phyloP scores from a whole-genome alignment of 2,888 invertebrate species.

The Leistus spinibarbis region DNA sequence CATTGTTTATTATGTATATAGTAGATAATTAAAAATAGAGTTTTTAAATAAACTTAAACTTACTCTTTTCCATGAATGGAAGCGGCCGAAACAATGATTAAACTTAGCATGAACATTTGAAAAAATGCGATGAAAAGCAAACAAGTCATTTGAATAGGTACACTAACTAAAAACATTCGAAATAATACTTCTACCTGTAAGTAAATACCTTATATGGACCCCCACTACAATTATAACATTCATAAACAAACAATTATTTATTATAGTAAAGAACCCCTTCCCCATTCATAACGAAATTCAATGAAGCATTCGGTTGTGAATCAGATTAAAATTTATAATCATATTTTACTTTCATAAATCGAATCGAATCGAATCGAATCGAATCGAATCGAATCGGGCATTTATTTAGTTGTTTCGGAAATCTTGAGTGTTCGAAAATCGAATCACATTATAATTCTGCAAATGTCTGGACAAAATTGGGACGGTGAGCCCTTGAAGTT shows the following conservation, averaged over 20 bases:
- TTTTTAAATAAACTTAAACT: no score
- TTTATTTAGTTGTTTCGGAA: no score
- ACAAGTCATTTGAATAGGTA: neutral
- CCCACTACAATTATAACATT: neutral
- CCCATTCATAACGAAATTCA: no score
- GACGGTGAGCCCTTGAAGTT: neutral
- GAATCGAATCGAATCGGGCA: no score
- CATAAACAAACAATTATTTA: neutral
- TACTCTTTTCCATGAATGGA: neutral
- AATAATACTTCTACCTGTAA: neutral
- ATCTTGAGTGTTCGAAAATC: no score
- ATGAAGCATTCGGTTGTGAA: no score
- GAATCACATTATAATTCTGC: neutral
- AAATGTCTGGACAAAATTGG: neutral
- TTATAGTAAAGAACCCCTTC: neutral
- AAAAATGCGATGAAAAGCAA: neutral
- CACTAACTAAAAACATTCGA: neutral
- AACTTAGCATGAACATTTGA: neutral
- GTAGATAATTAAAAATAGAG: no score
- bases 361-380: no score
- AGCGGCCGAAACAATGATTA: neutral
- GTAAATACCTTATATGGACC: neutral
- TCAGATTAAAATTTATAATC: neutral
- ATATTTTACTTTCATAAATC: neutral
- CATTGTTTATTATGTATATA: no score